A percentile compares a stretch with the other conserved stretches of the same genome.
phyloP scores from a whole-genome alignment of 2,888 invertebrate species.

The Mantis religiosa region DNA sequence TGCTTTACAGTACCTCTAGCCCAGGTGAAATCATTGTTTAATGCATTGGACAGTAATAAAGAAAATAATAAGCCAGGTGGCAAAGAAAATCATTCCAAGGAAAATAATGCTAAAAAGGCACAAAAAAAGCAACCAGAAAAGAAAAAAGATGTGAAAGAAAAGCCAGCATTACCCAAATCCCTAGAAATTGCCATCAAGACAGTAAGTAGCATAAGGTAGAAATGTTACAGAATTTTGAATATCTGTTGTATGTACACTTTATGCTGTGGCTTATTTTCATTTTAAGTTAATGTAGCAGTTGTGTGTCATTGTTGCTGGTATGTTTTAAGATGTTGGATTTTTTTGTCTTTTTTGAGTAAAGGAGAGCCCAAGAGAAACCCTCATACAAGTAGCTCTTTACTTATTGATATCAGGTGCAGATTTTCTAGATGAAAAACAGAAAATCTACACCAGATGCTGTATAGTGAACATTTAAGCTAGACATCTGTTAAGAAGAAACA shows the following conservation, averaged over 20 bases:
- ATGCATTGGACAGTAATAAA: conserved; percentile 58
- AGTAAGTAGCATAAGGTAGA: background rate
- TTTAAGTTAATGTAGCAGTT: background rate
- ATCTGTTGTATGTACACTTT: background rate
- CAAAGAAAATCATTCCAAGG: conserved; percentile 42
- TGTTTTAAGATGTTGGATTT: background rate
- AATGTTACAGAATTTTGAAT: background rate
- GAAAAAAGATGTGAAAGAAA: conserved; percentile 53
- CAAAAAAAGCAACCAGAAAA: conserved; percentile 45
- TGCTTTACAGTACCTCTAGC: conserved; percentile 59
- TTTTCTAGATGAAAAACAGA: too few species aligned
- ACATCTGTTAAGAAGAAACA: too few species aligned
- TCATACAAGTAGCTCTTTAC: too few species aligned
- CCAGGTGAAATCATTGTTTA: conserved; percentile 63
- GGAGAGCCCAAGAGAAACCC: background rate
- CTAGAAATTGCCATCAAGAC: conserved; percentile 58
- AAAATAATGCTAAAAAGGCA: conserved; percentile 45
- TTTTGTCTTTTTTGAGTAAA: background rate
- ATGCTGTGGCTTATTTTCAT: background rate
- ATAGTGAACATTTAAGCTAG: too few species aligned
- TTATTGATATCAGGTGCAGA: too few species aligned
- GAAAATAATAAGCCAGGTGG: conserved; percentile 51
- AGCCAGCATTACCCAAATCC: conserved; percentile 60
- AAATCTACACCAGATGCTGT: too few species aligned
- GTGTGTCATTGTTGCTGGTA: background rate